Evolutionary conservation across 1,140 invertebrate species (phyloP).

Genomic region (Vollenhovia emeryi): DNA sequence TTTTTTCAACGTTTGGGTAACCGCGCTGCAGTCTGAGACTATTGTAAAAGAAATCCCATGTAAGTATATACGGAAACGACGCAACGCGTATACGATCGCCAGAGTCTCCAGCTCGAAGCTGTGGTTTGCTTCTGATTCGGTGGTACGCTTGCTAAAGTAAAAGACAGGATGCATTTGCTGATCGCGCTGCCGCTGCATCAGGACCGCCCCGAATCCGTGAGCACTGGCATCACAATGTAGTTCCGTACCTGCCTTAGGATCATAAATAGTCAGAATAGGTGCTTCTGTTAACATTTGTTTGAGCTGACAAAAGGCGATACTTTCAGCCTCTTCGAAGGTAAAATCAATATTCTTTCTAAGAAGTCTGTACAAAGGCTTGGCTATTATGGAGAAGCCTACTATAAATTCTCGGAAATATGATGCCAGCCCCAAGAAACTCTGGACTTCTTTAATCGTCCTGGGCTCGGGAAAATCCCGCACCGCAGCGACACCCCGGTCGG

Average conservation of each 20-base stretch:
- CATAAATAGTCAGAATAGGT: not conserved
- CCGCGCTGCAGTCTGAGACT: not conserved
- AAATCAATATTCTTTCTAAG: too few relatives aligned
- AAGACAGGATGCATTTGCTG: not conserved
- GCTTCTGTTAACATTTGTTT: not conserved
- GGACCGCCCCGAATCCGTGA: too few relatives aligned
- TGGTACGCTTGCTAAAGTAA: conserved; percentile 13
- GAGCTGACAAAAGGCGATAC: too few relatives aligned
- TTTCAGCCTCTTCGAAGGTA: too few relatives aligned
- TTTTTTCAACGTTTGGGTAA: not conserved
- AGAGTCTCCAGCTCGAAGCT: conserved; percentile 21
- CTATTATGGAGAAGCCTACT: too few relatives aligned
- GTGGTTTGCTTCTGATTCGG: not conserved
- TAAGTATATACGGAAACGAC: not conserved
- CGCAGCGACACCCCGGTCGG: too few relatives aligned
- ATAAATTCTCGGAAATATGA: too few relatives aligned
- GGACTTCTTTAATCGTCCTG: too few relatives aligned
- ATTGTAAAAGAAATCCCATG: not conserved
- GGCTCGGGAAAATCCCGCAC: too few relatives aligned
- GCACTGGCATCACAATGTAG: not conserved
- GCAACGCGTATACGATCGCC: not conserved
- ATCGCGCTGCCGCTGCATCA: not conserved
- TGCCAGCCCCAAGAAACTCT: too few relatives aligned
- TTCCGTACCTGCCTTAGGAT: not conserved
- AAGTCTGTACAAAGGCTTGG: too few relatives aligned